Base-by-base conservation (phyloP, 1,140 invertebrate genomes). In the Lysiphlebus fabarum region DNA sequence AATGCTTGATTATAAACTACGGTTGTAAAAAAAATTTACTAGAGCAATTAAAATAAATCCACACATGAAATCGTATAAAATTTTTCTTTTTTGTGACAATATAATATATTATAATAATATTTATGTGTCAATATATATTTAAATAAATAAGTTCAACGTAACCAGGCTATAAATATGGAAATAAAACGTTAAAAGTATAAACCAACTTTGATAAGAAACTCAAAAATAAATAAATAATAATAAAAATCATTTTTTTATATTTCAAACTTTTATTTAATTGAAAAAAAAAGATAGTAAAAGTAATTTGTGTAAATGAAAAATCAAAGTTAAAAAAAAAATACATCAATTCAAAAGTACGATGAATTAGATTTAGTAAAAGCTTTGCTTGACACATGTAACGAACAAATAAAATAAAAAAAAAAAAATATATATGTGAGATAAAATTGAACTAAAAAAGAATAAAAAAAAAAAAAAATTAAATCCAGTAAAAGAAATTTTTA, bases 401-500 rank as follows among this genome's bases (percentile, higher is more conserved):
- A 11, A 1, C 8, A 47, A 47, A 14, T 47, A 47, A 47, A 47
- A 47, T n/a, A 8, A 11, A 12, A 26, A 7, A 8, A 6, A n/a
- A n/a, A n/a, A n/a, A n/a, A n/a, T n/a, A n/a, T n/a, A n/a, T 45
- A 12, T 12, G 12, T 45, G 12, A 45, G 8, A 45, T 34, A 37
- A 56, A 45, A 36, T 14, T 56, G 42, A 36, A 47, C 48, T 40
- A 49, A 49, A 57, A 48, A 14, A 34, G 53, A 44, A 42, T 8
- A 7, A 17, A n/a, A 44, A 8, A 38, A n/a, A n/a, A n/a, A n/a
- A 40, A 41, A 40, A 53, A 65, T 66, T 68, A 66, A 66, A 63
- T 57, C 59, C 59, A 12, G 17, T 11, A 43, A 58, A 14, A 54
- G 49, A 54, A 42, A 61, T 62, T 62, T 66, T 68, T 68, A 68